Base-by-base conservation (phyloP, 2,797 vertebrate genomes). In the Poliocrania exsul region DNA sequence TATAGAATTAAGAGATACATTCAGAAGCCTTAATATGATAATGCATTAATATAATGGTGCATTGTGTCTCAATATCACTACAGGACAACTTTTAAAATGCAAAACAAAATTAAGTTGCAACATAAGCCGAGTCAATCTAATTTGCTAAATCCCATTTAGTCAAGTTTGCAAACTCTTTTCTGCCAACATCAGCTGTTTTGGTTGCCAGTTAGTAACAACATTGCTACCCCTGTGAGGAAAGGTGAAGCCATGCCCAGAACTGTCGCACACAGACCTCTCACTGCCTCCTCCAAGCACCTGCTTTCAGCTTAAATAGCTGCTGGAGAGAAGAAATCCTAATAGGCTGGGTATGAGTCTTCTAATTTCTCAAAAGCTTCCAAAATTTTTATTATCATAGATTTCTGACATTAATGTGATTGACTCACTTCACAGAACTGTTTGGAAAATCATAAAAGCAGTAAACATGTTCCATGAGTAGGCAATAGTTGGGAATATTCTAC, bases 121-220 rank as follows among this genome's bases (percentile, higher is more conserved):
- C 35, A 38, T 73, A 88, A 96, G 50, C 62, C 28, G 2, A 53
- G 64, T 57, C 78, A 92, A 95, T 95, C 77, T 84, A 94, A 96
- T 97, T 96, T 91, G 67, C 85, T 84, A 90, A 96, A 97, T 94
- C 71, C 92, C 85, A 85, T 95, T 96, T 96, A 91, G 90, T 40
- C 61, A 81, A 71, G 84, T 96, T 88, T 65, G 71, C 28, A 64
- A 85, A 89, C 40, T 69, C 70, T 66, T 90, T 97, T 92, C 94
- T 94, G 93, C 92, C 84, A 79, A 6, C 94, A 73, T 96, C 96
- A 97, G 94, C 96, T 93, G 29, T 49, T 97, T 73, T 71, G 47
- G 37, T 29, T 96, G 82, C 82, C 95, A 95, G 88, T 94, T 47
- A 74, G 40, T 51, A 81, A 93, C 57, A 86, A n/a, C 77, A 74